These are phyloP conservation scores for Cryptocephalus moraei DNA, from an alignment of 2,888 invertebrate species.

Conservation along the genomic window DNA sequence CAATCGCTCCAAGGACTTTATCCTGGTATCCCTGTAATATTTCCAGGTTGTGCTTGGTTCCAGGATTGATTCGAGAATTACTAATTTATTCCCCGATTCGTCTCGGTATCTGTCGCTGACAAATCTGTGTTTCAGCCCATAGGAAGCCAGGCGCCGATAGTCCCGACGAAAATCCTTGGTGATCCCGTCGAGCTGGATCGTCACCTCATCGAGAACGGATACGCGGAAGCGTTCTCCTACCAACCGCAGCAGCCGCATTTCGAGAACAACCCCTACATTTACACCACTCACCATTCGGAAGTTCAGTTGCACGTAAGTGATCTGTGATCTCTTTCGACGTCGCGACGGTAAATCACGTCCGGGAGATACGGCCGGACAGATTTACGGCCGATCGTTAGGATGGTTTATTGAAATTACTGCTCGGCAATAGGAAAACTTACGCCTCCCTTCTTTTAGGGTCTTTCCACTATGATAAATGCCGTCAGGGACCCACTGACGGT, in stretches of 20 bases:
- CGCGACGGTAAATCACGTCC: too few species aligned
- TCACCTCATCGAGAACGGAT: conserved; percentile 56
- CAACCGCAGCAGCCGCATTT: conserved; percentile 32
- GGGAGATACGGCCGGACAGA: too few species aligned
- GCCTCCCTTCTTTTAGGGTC: conserved; percentile 35
- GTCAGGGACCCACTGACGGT: conserved; percentile 3
- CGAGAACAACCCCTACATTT: conserved; percentile 36
- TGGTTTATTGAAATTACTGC: too few species aligned
- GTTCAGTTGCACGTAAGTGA: conserved; percentile 43
- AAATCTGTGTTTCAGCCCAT: conserved; percentile 43
- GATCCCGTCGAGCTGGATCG: conserved; percentile 76
- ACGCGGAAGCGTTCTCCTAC: conserved; percentile 40
- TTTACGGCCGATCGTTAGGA: too few species aligned
- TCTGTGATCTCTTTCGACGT: not conserved
- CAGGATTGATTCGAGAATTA: too few species aligned
- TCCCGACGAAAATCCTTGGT: conserved; percentile 71
- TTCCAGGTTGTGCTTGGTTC: too few species aligned
- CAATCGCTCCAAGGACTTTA: too few species aligned
- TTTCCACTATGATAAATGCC: conserved; percentile 17
- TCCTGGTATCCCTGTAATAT: too few species aligned
- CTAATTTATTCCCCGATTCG: too few species aligned
- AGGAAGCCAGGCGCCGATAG: conserved; percentile 68
- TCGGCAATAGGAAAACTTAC: too few species aligned
- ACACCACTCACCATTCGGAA: conserved; percentile 40
- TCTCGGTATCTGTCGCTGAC: too few species aligned